Percentiles rank a stretch among this genome's conserved stretches.
Conservation (phyloP, 2,888 invertebrate genomes). For the Eilema caniola region DNA sequence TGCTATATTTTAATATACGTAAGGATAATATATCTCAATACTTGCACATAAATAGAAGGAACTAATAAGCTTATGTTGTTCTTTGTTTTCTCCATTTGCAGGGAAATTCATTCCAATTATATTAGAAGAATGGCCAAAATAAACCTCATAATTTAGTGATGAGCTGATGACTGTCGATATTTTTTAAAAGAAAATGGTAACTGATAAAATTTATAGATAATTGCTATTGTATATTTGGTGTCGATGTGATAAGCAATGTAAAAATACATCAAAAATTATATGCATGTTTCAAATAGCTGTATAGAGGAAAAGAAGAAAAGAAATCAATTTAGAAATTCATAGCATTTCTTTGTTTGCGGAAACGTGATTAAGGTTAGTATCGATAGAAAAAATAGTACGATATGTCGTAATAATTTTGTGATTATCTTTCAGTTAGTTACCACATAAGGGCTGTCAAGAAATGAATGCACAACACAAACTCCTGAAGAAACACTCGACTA, state of each 20-base stretch:
- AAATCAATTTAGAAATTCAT: too few species aligned
- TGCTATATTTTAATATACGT: conserved; percentile 2
- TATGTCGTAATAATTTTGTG: too few species aligned
- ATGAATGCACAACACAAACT: not conserved
- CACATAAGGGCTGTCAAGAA: not conserved
- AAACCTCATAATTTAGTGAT: conserved; percentile 24
- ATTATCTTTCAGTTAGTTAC: too few species aligned
- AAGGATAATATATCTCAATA: conserved; percentile 6
- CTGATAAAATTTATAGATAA: not conserved
- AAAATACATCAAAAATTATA: not conserved
- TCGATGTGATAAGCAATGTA: too few species aligned
- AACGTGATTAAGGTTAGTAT: not conserved
- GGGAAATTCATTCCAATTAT: conserved; percentile 29
- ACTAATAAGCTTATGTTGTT: conserved; percentile 23
- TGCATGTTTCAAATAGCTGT: too few species aligned
- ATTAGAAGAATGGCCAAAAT: conserved; percentile 25
- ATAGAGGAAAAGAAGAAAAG: too few species aligned
- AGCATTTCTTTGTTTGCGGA: not conserved
- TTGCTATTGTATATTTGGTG: too few species aligned
- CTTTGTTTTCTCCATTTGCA: conserved; percentile 21
- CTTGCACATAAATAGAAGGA: conserved; percentile 14
- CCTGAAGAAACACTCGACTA: not conserved
- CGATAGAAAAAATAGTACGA: not conserved
- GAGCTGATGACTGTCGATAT: conserved; percentile 16
- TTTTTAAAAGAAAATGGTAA: not conserved